Conservation (phyloP, 2,888 invertebrate species). For the Pseudococcus jackbeardsleyi region DNA sequence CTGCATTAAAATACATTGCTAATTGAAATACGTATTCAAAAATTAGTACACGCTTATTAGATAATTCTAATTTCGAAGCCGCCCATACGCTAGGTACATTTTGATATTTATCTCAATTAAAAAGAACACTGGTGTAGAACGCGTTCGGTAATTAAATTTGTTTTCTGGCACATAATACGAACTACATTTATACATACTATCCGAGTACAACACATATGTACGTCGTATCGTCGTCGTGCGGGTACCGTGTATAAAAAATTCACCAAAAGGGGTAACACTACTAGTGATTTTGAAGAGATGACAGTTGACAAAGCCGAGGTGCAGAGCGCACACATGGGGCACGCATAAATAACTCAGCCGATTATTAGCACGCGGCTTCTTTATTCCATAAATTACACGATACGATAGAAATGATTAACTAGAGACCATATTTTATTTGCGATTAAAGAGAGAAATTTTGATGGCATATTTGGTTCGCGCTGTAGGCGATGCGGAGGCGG, state of each 20-base stretch:
- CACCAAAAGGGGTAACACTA: constrained; percentile 47
- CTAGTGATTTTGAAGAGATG: constrained; percentile 63
- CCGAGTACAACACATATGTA: neutral
- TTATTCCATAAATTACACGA: constrained; percentile 56
- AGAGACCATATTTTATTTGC: constrained; percentile 62
- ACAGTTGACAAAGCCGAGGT: constrained; percentile 65
- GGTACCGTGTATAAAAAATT: constrained; percentile 16
- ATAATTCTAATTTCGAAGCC: neutral
- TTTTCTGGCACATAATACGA: constrained; percentile 27
- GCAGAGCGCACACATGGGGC: constrained; percentile 64
- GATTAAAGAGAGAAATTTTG: constrained; percentile 45
- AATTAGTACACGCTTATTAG: neutral
- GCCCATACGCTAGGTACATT: neutral
- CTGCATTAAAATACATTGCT: neutral
- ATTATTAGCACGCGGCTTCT: constrained; percentile 65
- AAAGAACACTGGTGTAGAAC: constrained; percentile 36
- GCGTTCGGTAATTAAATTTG: constrained; percentile 10
- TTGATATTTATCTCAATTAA: constrained; percentile 40
- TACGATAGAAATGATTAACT: constrained; percentile 63
- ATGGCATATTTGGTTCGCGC: constrained; percentile 4
- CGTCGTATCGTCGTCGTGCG: neutral
- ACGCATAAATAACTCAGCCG: constrained; percentile 65
- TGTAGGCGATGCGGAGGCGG: neutral
- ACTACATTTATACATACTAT: neutral
- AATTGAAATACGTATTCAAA: neutral